Conservation (phyloP, 2,888 invertebrate species). For the Rhagium mordax region DNA sequence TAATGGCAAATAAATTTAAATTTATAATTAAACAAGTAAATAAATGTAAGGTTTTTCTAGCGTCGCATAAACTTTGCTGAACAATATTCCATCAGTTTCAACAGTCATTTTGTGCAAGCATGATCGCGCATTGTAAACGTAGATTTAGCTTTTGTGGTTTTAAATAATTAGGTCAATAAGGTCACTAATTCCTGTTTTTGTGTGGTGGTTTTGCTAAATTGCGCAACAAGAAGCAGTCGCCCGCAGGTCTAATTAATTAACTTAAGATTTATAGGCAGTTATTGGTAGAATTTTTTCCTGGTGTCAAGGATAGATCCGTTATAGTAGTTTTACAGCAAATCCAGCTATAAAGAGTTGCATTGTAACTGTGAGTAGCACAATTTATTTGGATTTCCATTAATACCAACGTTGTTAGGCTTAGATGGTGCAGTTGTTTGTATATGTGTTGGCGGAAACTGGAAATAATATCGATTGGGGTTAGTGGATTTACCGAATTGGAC, state of each 20-base stretch:
- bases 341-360: constrained; percentile 17
- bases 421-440: background rate
- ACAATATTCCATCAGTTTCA: constrained; percentile 21
- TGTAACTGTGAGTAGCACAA: constrained; percentile 32
- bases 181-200: constrained; percentile 10
- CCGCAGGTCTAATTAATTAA: constrained; percentile 16
- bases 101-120: background rate
- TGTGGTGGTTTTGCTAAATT: constrained; percentile 5
- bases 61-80: constrained; percentile 28
- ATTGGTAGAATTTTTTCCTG: constrained; percentile 32
- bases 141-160: constrained; percentile 25
- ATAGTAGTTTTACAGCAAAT: constrained; percentile 24
- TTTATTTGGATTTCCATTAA: constrained; percentile 20
- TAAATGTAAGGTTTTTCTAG: constrained; percentile 38
- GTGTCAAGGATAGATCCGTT: constrained; percentile 37
- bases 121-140: background rate
- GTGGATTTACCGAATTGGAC: background rate
- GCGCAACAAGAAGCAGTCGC: background rate
- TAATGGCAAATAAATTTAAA: constrained; percentile 38
- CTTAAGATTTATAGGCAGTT: constrained; percentile 33
- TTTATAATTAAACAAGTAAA: constrained; percentile 40
- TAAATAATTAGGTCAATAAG: constrained; percentile 11
- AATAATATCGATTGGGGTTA: background rate
- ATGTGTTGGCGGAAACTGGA: background rate
- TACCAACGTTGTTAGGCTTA: background rate